phyloP scores from a whole-genome alignment of 1,140 invertebrate species.

The Drosophila kurseongensis region DNA sequence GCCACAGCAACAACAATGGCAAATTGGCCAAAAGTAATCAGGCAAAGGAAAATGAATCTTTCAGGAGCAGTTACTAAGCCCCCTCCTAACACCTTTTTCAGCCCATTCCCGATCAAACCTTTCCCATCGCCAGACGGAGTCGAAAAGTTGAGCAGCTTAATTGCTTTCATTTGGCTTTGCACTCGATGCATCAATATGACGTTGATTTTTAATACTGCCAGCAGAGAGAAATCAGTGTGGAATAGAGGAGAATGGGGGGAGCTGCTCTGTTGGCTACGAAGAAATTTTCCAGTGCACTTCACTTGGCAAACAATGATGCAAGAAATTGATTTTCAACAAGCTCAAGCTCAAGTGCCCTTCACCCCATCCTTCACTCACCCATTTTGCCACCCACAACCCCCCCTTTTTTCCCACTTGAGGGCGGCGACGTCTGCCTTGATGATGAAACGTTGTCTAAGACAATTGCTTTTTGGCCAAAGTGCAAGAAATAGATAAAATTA shows the following conservation, averaged over 20 bases:
- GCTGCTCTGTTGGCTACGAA: conserved; percentile 62
- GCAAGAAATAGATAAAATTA: conserved; percentile 83
- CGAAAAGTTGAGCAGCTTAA: conserved; percentile 67
- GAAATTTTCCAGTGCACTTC: conserved; percentile 84
- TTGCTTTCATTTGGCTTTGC: conserved; percentile 76
- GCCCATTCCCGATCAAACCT: neutral
- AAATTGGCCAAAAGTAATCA: conserved; percentile 67
- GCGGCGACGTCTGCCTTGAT: conserved; percentile 56
- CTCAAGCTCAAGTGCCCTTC: conserved; percentile 57
- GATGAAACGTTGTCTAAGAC: conserved; percentile 80
- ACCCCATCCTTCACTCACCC: conserved; percentile 6
- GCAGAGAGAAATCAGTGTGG: neutral
- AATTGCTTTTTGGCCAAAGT: conserved; percentile 80
- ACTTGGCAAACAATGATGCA: conserved; percentile 84
- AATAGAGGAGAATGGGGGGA: neutral
- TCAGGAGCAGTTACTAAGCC: neutral
- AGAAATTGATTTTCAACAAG: conserved; percentile 84
- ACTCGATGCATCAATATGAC: conserved; percentile 72
- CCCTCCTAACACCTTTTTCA: neutral
- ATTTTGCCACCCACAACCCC: neutral
- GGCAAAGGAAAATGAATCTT: conserved; percentile 56
- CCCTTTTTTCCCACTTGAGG: conserved; percentile 40
- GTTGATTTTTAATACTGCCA: conserved; percentile 71
- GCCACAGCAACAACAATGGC: conserved; percentile 39
- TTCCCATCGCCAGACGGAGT: conserved; percentile 5